Base-by-base conservation (phyloP, 2,113 vertebrate species). In the Bungarus multicinctus region DNA sequence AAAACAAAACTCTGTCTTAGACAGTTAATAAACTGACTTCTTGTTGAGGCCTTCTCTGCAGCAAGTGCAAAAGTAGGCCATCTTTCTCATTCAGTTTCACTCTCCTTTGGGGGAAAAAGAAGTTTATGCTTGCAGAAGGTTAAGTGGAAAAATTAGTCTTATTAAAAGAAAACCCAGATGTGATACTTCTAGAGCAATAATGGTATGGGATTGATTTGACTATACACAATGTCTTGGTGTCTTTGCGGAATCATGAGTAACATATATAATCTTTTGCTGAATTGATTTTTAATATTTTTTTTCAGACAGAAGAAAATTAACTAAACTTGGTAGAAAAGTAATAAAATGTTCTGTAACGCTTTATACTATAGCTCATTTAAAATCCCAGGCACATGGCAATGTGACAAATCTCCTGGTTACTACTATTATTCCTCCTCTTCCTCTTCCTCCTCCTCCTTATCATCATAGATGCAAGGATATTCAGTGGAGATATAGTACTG, bases 1-100 rank as follows among this genome's bases (percentile, higher is more conserved):
- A 95, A 87, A 96, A 97, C 97, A 97, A 97, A 98, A 96, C n/a
- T n/a, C 93, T 91, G 93, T 91, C 95, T 97, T 97, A 97, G 14
- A 85, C 39, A 85, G 39, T 95, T 93, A 96, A 74, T 95, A 97
- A 96, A 86, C 96, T 96, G 95, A 95, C 3, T 0, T 93, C 91
- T 94, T 94, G 93, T 94, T 96, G 95, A 94, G 96, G 95, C 94
- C 95, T 96, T 96, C 85, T 93, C 91, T 96, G 95, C 94, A 92
- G 94, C 95, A 96, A 94, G 95, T 64, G 27, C 96, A 95, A 97
- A 95, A 95, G 93, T 91, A 95, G 95, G 95, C 92, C 96, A 96
- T 95, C 95, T 87, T 91, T 2, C 88, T 94, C 91, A 97, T 96
- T 96, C 94, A 95, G 93, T 92, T 93, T 69, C 0, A 0, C 93